Evolutionary conservation across 2,113 vertebrate genomes (phyloP), one percentile per base, ranked within the genome.

Genomic region (Lipophrys pholis): DNA sequence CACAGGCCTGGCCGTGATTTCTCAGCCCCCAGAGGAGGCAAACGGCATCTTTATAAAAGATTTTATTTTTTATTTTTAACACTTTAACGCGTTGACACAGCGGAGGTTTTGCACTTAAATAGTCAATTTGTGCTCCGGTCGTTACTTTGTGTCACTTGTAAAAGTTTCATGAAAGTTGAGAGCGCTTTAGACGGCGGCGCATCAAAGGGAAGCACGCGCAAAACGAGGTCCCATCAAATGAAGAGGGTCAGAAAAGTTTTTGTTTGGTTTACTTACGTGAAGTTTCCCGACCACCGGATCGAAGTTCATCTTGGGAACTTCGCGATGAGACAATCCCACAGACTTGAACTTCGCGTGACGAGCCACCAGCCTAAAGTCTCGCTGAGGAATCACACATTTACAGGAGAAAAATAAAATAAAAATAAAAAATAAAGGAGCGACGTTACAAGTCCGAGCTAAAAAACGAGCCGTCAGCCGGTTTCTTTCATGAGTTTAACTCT

Each of bases 231-330:
- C 21, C 0, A 64, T 3, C 12, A 6, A 54, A 7, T 3, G 0
- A 7, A 12, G 4, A 35, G 0, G 6, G 39, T 7, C 2, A 30
- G 6, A 11, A 1, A 4, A 30, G 21, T 30, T 54, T 9, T 0
- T 39, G 15, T 30, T 8, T 52, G 2, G 62, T 63, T 69, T 72
- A 90, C 90, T 91, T 42, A 92, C 91, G 36, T 3, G 53, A 72
- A 87, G 41, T 78, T 83, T 85, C 17, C 84, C 76, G 84, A 86
- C 10, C 86, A 66, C 59, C 76, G 84, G 76, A 73, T n/a, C 87
- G 75, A 90, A 87, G 89, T 84, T 91, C 91, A 92, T 92, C 82
- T 87, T 75, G 84, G 84, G 81, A 91, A 86, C 80, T 78, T 89
- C 85, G 82, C 21, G 83, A 70, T 70, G 81, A 82, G 67, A 52